Evolutionary conservation across 2,113 vertebrate species (phyloP).

Genomic region (Varanus komodoensis): DNA sequence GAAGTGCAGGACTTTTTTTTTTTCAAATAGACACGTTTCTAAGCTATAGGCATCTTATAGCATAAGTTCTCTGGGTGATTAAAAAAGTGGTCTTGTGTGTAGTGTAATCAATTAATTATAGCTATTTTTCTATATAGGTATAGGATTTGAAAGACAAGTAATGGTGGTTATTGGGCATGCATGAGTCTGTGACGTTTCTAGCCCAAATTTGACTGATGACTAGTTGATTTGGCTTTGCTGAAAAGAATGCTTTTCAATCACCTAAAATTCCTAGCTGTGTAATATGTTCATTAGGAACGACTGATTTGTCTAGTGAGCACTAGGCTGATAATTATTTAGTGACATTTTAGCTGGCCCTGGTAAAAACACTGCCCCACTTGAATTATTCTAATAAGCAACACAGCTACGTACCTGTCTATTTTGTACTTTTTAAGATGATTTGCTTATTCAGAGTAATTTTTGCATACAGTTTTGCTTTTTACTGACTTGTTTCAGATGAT

Average conservation of each 20-base stretch:
- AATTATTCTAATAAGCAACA: not conserved
- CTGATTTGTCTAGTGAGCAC: not conserved
- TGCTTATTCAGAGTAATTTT: not conserved
- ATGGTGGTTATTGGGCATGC: not conserved
- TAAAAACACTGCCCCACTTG: not conserved
- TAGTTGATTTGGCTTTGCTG: not conserved
- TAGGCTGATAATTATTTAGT: not conserved
- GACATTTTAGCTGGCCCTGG: not conserved
- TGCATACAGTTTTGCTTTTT: not conserved
- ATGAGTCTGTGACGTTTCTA: not conserved
- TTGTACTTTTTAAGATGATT: not conserved
- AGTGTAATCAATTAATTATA: not conserved
- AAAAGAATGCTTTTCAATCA: not conserved
- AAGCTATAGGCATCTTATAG: not conserved
- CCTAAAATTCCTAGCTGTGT: not conserved
- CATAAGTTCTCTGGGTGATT: not conserved
- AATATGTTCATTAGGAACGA: not conserved
- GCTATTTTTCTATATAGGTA: not conserved
- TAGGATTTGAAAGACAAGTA: not conserved
- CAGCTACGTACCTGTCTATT: not conserved
- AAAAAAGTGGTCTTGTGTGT: not conserved
- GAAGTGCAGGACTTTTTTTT: not conserved
- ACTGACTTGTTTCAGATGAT: not conserved
- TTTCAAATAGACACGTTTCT: not conserved
- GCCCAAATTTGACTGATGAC: not conserved